Conservation (phyloP, 2,113 vertebrate species). For the Shinisaurus crocodilurus region DNA sequence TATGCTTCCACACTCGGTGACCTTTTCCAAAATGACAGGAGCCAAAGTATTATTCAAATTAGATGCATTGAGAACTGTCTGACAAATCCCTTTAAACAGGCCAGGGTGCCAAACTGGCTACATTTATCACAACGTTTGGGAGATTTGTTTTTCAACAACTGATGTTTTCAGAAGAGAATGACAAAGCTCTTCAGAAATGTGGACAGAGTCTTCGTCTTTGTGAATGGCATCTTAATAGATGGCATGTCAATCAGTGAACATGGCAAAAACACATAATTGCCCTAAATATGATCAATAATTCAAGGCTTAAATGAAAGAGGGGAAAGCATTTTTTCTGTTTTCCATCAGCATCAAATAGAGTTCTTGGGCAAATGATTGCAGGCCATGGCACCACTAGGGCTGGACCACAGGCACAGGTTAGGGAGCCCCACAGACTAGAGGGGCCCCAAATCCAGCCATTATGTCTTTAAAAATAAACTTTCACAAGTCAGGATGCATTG, state of each 20-base stretch:
- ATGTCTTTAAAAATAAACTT: neutral
- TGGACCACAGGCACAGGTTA: neutral
- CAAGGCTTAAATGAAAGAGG: neutral
- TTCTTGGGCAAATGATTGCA: neutral
- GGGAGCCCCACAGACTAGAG: neutral
- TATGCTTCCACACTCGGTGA: constrained; percentile 2
- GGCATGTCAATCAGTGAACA: neutral
- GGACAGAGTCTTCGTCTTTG: neutral
- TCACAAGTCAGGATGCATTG: too few relatives aligned
- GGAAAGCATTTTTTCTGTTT: neutral
- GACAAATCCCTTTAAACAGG: constrained; percentile 18
- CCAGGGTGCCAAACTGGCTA: neutral
- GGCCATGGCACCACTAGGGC: neutral
- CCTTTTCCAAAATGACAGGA: constrained; percentile 18
- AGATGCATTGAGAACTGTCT: neutral
- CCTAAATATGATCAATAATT: neutral
- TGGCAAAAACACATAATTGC: neutral
- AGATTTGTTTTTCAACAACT: neutral
- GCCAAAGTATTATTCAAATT: constrained; percentile 12
- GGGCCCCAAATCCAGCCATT: too few relatives aligned
- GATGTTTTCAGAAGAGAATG: constrained; percentile 12
- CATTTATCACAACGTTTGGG: neutral
- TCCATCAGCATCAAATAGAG: neutral
- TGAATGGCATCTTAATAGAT: neutral
- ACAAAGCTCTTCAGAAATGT: constrained; percentile 2